A percentile compares a stretch with the other conserved stretches of the same genome.
Conservation (phyloP, 92 coral and sea anemone genomes). For the Umimayanthus chanpuru region DNA sequence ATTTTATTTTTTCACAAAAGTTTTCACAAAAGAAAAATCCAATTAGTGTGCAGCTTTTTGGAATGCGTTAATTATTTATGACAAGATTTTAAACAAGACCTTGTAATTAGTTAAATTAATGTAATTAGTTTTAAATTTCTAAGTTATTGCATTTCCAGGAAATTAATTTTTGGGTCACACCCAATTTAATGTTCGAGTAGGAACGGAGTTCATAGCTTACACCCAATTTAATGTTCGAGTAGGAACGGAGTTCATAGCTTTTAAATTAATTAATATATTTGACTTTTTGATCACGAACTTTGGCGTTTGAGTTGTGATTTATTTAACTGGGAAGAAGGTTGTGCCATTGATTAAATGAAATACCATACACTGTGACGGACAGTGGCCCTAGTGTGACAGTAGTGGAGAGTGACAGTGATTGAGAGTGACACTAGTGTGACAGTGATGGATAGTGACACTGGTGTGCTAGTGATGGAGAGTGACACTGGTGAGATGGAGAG, state of each 20-base stretch:
- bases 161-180: conserved; percentile 27
- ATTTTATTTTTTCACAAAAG: too few relatives aligned
- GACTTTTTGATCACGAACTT: not conserved
- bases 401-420: too few relatives aligned
- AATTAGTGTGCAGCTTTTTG: too few relatives aligned
- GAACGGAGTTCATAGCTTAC: not conserved
- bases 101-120: conserved; percentile 13
- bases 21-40: too few relatives aligned
- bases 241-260: not conserved
- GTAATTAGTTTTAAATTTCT: conserved; percentile 24
- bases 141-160: conserved; percentile 9
- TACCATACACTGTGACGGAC: too few relatives aligned
- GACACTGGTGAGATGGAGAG: too few relatives aligned
- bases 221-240: not conserved
- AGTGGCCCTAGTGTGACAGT: too few relatives aligned
- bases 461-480: too few relatives aligned
- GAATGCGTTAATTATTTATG: too few relatives aligned
- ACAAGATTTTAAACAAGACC: too few relatives aligned
- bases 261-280: conserved; percentile 35
- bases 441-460: too few relatives aligned
- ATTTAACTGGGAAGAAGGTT: not conserved
- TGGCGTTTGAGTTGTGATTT: not conserved
- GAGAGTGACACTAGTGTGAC: too few relatives aligned
- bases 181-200: conserved; percentile 10
- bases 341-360: not conserved